Conservation (phyloP, 2,888 invertebrate genomes). For the Globia sparganii region DNA sequence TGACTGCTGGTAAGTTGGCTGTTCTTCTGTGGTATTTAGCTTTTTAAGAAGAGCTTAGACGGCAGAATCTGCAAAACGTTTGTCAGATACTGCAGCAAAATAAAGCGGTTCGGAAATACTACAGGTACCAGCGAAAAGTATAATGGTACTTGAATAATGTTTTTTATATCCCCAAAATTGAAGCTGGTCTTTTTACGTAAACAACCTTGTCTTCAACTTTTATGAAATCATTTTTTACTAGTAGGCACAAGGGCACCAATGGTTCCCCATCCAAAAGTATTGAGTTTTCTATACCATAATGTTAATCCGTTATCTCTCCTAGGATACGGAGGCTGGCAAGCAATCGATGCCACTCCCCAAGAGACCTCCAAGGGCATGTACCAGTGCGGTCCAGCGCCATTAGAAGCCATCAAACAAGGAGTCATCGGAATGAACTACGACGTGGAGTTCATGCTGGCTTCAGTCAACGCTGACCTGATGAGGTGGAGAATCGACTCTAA, state of each 20-base stretch:
- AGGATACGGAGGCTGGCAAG: conserved; percentile 97
- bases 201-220: background rate
- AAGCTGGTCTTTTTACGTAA: too few species aligned
- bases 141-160: background rate
- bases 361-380: conserved; percentile 93
- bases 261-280: background rate
- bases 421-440: conserved; percentile 94
- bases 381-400: conserved; percentile 95
- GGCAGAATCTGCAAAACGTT: too few species aligned
- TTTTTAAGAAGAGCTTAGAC: background rate
- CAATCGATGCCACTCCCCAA: conserved; percentile 96
- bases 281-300: background rate
- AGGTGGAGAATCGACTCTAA: conserved; percentile 93
- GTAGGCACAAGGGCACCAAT: background rate
- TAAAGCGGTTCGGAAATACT: background rate
- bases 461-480: conserved; percentile 96
- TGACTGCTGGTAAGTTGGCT: conserved; percentile 89
- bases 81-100: background rate
- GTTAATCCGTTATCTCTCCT: conserved; percentile 50
- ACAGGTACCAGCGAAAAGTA: background rate
- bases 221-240: background rate
- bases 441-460: conserved; percentile 94
- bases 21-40: background rate
- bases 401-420: conserved; percentile 94
- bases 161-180: background rate